These are phyloP conservation scores for Montipora cactus DNA, from an alignment of 64 coral and sea anemone species.

Conservation along the genomic window DNA sequence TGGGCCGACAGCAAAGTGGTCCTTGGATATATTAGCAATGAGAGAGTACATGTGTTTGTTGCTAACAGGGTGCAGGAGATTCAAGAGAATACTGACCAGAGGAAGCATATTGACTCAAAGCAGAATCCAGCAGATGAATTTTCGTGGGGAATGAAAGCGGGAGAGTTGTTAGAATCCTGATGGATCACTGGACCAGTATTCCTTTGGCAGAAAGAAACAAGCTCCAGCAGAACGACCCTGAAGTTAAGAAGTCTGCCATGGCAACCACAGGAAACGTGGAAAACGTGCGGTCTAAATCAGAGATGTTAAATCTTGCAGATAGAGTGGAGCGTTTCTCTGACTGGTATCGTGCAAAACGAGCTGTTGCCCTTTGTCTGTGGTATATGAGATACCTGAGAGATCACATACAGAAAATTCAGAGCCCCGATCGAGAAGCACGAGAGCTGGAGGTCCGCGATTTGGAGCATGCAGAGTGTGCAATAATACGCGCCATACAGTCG, in stretches of 20 bases:
- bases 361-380: neutral
- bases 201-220: neutral
- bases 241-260: too few relatives aligned
- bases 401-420: neutral
- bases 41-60: conserved; percentile 1
- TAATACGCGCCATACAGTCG: too few relatives aligned
- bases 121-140: too few relatives aligned
- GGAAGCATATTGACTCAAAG: too few relatives aligned
- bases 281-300: too few relatives aligned
- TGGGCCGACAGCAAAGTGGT: too few relatives aligned
- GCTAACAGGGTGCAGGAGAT: neutral
- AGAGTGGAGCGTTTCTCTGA: neutral
- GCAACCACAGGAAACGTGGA: too few relatives aligned
- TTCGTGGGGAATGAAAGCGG: neutral
- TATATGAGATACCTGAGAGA: neutral
- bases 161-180: neutral
- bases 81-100: neutral
- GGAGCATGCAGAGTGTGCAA: too few relatives aligned
- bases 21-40: neutral
- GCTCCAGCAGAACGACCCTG: neutral
- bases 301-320: neutral
- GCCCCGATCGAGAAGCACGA: too few relatives aligned
- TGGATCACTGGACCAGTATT: conserved; percentile 2
- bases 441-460: too few relatives aligned
- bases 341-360: neutral